These are phyloP conservation scores for Hipposideros armiger DNA, from an alignment of 2,113 vertebrate species.

Conservation along the genomic window DNA sequence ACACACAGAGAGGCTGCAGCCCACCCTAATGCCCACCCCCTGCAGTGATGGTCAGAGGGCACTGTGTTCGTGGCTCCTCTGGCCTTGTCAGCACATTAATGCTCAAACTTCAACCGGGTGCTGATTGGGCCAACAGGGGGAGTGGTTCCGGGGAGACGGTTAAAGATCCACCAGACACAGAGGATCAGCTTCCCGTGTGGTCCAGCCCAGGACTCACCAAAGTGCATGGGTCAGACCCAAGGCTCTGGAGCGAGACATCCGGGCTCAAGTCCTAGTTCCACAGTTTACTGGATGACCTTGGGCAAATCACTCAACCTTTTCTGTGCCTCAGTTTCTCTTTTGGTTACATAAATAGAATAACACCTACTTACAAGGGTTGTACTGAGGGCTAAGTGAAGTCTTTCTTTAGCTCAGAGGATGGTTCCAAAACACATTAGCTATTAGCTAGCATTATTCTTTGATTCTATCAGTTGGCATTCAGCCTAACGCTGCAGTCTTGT, in stretches of 20 bases:
- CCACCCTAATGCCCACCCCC: background rate
- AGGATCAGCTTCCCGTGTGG: background rate
- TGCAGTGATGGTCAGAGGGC: background rate
- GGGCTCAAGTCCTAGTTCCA: background rate
- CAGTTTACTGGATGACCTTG: background rate
- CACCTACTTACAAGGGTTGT: background rate
- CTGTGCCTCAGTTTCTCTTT: background rate
- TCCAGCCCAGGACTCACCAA: background rate
- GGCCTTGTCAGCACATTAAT: background rate
- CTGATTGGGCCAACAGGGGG: background rate
- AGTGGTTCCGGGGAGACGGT: background rate
- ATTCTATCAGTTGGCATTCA: fast-evolving
- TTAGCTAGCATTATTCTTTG: background rate
- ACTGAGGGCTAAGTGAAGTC: background rate
- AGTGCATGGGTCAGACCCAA: constrained; percentile 37
- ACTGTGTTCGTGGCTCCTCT: background rate
- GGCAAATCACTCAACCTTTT: background rate
- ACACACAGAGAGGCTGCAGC: background rate
- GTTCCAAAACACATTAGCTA: background rate
- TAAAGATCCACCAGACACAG: constrained; percentile 37
- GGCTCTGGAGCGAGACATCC: constrained; percentile 48
- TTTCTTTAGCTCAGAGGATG: background rate
- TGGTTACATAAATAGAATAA: background rate
- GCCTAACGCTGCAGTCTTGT: background rate
- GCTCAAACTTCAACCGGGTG: background rate